Evolutionary conservation across 2,113 vertebrate genomes (phyloP), one percentile per base, ranked within the genome.

Genomic region (Bufo bufo): DNA sequence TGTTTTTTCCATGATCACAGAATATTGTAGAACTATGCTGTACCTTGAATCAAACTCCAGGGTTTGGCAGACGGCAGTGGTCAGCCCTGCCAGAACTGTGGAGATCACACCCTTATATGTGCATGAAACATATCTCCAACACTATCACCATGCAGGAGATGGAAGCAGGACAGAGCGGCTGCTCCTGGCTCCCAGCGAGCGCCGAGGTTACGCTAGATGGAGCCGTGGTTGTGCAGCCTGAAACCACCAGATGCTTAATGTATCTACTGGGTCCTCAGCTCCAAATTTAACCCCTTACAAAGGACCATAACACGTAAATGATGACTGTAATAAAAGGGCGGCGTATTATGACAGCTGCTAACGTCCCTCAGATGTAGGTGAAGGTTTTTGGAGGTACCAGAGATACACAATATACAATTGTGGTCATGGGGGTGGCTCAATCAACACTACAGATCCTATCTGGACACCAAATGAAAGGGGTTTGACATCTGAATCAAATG

Each of bases 81-180:
- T 78, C 58, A 75, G 72, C 14, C 17, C 17, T 84, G 87, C 82
- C 87, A 89, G 74, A 78, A 69, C n/a, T n/a, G 58, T 47, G 59
- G 71, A 45, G 71, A 89, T 89, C 74, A 77, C 81, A 78, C 71
- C 87, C 87, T 84, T 89, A 89, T 89, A 89, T 84, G 87, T 58
- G 82, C 87, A 88, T 84, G 63, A 63, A 77, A 74, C 12, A 12
- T 16, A 52, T 77, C 72, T 14, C 20, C 54, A 69, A 69, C 23
- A 72, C 81, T 82, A 87, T 84, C 82, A 84, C 47, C 19, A 84
- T 77, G 72, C 10, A n/a, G 49, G 54, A 61, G 59, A 47, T 56
- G 63, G 13, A 20, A 49, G 81, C 4, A 43, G 6, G 33, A n/a
- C 50, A 50, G 50, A 88, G 82, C 45, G 17, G n/a, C 47, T 23